These are phyloP conservation scores for Drosophila siamana DNA, from an alignment of 2,888 invertebrate species.

Conservation along the genomic window DNA sequence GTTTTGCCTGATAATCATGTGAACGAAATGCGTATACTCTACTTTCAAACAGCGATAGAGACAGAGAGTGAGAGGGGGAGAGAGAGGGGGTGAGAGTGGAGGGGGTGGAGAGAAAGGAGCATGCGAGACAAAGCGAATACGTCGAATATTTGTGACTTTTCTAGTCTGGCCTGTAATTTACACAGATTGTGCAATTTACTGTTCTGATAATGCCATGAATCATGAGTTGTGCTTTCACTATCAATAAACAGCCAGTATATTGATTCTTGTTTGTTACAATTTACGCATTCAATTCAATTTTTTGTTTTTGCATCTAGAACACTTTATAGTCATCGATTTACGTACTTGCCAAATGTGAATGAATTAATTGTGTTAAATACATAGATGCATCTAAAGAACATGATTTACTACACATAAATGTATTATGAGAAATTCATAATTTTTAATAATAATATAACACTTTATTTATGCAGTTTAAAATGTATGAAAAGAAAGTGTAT, in stretches of 20 bases:
- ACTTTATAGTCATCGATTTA: not conserved
- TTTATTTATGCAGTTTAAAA: no score
- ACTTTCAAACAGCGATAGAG: not conserved
- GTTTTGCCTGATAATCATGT: constrained; percentile 1
- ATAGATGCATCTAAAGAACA: no score
- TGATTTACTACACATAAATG: no score
- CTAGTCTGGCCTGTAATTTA: constrained; percentile 4
- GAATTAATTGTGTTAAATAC: no score
- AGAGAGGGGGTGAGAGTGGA: not conserved
- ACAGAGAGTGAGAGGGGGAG: not conserved
- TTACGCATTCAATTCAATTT: not conserved
- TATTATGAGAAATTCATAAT: no score
- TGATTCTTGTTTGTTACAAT: not conserved
- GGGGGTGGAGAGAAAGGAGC: not conserved
- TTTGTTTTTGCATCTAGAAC: not conserved
- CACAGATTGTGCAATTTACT: constrained; percentile 27
- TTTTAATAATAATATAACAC: no score
- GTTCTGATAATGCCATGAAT: constrained; percentile 42
- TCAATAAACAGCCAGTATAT: not conserved
- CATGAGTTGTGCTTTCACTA: constrained; percentile 15
- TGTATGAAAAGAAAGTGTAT: no score
- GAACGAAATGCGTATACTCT: not conserved
- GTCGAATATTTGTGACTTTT: not conserved
- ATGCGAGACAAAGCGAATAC: not conserved
- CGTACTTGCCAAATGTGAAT: not conserved